These are phyloP conservation scores for Pangasius mekongensis DNA, from an alignment of 2,797 vertebrate species.

Conservation along the genomic window DNA sequence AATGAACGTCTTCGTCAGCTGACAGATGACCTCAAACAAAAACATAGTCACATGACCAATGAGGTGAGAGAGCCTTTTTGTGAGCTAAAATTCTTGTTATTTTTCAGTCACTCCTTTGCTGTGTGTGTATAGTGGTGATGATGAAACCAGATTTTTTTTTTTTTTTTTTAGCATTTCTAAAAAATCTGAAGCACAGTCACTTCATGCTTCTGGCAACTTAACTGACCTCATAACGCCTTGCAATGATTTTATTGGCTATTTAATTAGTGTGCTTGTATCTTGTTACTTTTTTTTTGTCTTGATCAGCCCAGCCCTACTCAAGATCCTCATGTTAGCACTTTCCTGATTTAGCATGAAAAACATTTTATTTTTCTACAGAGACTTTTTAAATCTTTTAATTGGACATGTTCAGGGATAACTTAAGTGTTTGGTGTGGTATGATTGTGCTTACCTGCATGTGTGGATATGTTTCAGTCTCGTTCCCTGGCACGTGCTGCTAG, in stretches of 20 bases:
- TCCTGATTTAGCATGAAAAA: neutral
- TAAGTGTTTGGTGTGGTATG: neutral
- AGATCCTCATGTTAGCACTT: neutral
- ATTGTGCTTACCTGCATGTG: neutral
- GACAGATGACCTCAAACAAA: slow-evolving; percentile 89
- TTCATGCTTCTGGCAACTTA: neutral
- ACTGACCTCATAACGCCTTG: too few species aligned
- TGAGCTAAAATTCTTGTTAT: neutral
- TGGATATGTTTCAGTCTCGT: slow-evolving; percentile 73
- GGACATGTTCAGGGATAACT: neutral
- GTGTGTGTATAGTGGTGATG: neutral
- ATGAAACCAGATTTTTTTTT: too few species aligned
- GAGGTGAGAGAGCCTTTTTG: slow-evolving; percentile 75
- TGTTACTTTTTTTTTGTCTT: too few species aligned
- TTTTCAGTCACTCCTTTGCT: neutral
- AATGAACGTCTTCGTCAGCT: slow-evolving; percentile 87
- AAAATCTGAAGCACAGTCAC: too few species aligned
- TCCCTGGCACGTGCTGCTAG: slow-evolving; percentile 85
- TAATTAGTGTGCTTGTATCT: too few species aligned
- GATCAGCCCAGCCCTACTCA: too few species aligned
- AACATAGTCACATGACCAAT: slow-evolving; percentile 90
- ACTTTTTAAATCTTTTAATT: neutral
- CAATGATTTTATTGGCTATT: too few species aligned
- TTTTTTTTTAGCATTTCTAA: too few species aligned
- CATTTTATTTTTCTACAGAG: neutral